Evolutionary conservation across 2,113 vertebrate species (phyloP).

Genomic region (Ochotona curzoniae): DNA sequence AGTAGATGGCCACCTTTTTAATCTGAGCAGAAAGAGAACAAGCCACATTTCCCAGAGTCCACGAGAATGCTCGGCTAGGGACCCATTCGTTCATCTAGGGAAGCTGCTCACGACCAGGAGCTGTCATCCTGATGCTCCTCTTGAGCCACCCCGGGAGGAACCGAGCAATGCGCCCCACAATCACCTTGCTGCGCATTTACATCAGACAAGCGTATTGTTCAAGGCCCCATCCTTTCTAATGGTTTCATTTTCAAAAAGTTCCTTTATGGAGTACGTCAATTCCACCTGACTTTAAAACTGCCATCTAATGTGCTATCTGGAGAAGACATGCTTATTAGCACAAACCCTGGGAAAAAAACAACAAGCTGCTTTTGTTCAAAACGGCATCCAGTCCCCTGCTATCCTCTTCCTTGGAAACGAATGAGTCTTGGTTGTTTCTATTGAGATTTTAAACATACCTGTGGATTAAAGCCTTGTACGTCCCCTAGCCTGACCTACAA

Average conservation of each 20-base stretch:
- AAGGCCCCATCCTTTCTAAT: neutral
- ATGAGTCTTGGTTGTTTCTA: neutral
- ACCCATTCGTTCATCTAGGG: rapidly evolving
- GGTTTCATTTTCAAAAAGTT: neutral
- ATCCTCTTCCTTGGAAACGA: constrained; percentile 10
- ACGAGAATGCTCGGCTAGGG: rapidly evolving
- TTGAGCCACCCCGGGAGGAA: rapidly evolving
- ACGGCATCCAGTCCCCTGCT: neutral
- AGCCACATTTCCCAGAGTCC: constrained; percentile 27
- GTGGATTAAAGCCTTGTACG: neutral
- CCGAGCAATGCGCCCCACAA: neutral
- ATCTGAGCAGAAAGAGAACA: constrained; percentile 87
- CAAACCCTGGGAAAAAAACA: neutral
- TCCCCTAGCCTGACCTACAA: neutral
- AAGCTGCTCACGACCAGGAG: neutral
- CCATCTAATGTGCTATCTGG: neutral
- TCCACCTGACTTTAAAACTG: constrained; percentile 6
- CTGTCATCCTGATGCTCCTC: rapidly evolving
- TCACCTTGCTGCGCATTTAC: rapidly evolving
- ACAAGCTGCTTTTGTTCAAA: constrained; percentile 58
- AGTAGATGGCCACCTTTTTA: constrained; percentile 98
- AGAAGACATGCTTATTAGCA: constrained; percentile 59
- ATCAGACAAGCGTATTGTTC: neutral
- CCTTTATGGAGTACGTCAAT: neutral
- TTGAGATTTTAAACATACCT: constrained; percentile 43